phyloP scores from a whole-genome alignment of 2,797 vertebrate species.

The Sebastes umbrosus region DNA sequence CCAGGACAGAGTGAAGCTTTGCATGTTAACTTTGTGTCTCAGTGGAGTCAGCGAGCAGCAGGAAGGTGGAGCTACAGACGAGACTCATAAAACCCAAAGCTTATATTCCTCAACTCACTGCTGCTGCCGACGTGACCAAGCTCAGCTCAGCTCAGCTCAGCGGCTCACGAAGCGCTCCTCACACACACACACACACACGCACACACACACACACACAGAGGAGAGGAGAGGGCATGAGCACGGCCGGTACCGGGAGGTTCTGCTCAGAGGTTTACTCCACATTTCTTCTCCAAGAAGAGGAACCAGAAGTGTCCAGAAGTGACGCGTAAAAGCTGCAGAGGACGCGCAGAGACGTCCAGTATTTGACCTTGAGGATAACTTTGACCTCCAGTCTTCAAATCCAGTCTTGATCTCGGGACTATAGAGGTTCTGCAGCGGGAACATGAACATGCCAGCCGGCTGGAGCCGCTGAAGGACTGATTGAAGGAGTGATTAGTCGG shows the following conservation, averaged over 20 bases:
- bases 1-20: conserved; percentile 31
- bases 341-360: conserved; percentile 7
- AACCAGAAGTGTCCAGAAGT: background rate
- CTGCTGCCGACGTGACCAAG: conserved; percentile 65
- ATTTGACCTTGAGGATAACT: conserved; percentile 29
- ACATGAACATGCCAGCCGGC: conserved; percentile 52
- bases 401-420: conserved; percentile 18
- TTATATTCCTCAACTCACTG: conserved; percentile 58
- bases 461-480: conserved; percentile 34
- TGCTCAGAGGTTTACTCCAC: background rate
- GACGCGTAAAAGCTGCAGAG: conserved; percentile 1
- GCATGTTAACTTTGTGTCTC: conserved; percentile 40
- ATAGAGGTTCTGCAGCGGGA: conserved; percentile 11
- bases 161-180: conserved; percentile 34
- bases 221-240: conserved; percentile 35
- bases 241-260: conserved; percentile 18
- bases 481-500: background rate
- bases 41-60: conserved; percentile 34
- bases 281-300: background rate
- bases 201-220: background rate
- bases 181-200: background rate
- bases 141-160: conserved; percentile 8
- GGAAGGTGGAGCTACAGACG: conserved; percentile 71
- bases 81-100: conserved; percentile 70
- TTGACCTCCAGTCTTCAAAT: background rate